phyloP scores from a whole-genome alignment of 2,888 invertebrate genomes.

The Arrhopalites spinosus region DNA sequence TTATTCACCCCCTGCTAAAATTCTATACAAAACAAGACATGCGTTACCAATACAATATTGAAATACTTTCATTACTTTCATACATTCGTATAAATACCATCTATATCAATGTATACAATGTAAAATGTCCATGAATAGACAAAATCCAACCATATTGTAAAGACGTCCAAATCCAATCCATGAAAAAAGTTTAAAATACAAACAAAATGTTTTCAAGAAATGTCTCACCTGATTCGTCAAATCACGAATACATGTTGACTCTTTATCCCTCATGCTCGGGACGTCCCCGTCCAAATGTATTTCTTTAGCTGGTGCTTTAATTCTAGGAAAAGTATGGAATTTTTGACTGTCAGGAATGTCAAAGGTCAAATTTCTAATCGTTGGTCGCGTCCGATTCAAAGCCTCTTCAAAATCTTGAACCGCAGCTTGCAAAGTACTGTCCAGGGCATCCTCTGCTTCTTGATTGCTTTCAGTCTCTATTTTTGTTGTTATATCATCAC shows the following conservation, averaged over 20 bases:
- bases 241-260: constrained; percentile 24
- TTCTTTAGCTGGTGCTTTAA: constrained; percentile 45
- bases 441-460: constrained; percentile 6
- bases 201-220: no score
- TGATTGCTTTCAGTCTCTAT: background rate
- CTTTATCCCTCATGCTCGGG: constrained; percentile 21
- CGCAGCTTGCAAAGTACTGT: constrained; percentile 59
- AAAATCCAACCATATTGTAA: no score
- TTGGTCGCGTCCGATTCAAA: constrained; percentile 63
- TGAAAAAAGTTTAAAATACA: no score
- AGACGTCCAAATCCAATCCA: no score
- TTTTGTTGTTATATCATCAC: background rate
- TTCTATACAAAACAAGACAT: no score
- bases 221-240: constrained; percentile 12
- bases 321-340: constrained; percentile 54
- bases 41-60: no score
- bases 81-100: no score
- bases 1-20: no score
- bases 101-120: no score
- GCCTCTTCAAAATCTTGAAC: constrained; percentile 74
- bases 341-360: constrained; percentile 52
- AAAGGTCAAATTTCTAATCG: constrained; percentile 44
- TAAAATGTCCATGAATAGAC: no score
- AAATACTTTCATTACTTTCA: no score
- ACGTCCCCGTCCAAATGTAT: constrained; percentile 8